Evolutionary conservation across 1,140 invertebrate genomes (phyloP).

Genomic region (Heliconius hermathena): DNA sequence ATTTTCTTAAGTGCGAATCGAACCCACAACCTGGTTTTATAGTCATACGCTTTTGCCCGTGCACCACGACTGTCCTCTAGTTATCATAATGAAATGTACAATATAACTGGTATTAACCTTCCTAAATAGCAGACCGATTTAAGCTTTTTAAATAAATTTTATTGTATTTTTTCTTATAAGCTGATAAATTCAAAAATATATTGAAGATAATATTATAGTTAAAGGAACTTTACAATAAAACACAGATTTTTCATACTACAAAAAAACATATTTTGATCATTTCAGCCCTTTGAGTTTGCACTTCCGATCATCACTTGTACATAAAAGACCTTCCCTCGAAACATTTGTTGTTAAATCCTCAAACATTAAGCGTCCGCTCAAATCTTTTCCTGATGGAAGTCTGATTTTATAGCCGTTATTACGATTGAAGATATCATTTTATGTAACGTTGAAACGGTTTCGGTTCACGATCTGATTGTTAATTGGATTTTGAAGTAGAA

Average conservation of each 20-base stretch:
- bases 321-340: slow-evolving; percentile 3
- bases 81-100: no score
- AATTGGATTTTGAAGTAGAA: background rate
- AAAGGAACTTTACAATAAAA: background rate
- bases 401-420: slow-evolving; percentile 11
- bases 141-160: no score
- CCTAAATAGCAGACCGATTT: no score
- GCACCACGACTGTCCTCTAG: no score
- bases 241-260: background rate
- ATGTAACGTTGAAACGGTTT: slow-evolving; percentile 1
- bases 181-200: background rate
- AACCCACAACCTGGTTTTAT: no score
- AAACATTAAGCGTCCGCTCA: slow-evolving; percentile 13
- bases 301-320: slow-evolving; percentile 9
- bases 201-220: background rate
- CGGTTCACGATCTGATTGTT: slow-evolving; percentile 4
- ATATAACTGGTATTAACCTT: no score
- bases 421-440: slow-evolving; percentile 10
- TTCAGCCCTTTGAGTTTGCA: background rate
- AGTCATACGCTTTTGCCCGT: no score
- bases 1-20: no score
- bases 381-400: slow-evolving; percentile 19
- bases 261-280: background rate
- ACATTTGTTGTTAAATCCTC: slow-evolving; percentile 9
- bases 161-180: no score